A percentile compares a stretch with the other conserved stretches of the same genome.
These are phyloP conservation scores for Hypomesus transpacificus DNA, from an alignment of 2,113 vertebrate species.

Conservation along the genomic window DNA sequence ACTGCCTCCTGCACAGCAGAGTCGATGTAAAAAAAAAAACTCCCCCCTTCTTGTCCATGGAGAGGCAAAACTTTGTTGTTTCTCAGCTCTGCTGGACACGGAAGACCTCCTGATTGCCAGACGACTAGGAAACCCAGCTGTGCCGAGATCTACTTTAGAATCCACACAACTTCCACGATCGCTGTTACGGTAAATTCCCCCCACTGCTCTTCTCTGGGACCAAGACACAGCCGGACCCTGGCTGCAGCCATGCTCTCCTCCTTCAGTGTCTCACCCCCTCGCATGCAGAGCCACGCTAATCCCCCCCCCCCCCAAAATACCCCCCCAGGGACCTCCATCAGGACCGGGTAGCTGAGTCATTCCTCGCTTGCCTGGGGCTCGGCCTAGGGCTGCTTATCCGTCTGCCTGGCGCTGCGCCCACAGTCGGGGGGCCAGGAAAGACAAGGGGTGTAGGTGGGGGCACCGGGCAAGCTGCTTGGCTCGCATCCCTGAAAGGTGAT, in stretches of 20 bases:
- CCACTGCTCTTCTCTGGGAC: conserved; percentile 1
- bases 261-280: conserved; percentile 15
- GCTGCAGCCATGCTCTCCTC: background rate
- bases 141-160: conserved; percentile 25
- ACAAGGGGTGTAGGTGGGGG: conserved; percentile 1
- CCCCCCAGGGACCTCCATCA: conserved; percentile 36
- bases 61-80: conserved; percentile 30
- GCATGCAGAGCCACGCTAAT: conserved; percentile 41
- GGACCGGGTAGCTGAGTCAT: conserved; percentile 58
- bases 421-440: conserved; percentile 8
- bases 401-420: conserved; percentile 53
- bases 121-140: conserved; percentile 32
- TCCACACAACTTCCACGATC: background rate
- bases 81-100: conserved; percentile 34
- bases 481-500: background rate
- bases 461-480: too few species aligned
- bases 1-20: background rate
- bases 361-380: conserved; percentile 14
- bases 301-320: conserved; percentile 24
- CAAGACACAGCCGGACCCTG: background rate
- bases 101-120: conserved; percentile 35
- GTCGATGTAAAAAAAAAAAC: conserved; percentile 5
- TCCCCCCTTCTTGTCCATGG: conserved; percentile 10
- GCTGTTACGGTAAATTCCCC: too few species aligned
- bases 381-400: conserved; percentile 47